These are phyloP conservation scores for Trisateles emortualis DNA, from an alignment of 2,888 invertebrate species.

Conservation along the genomic window DNA sequence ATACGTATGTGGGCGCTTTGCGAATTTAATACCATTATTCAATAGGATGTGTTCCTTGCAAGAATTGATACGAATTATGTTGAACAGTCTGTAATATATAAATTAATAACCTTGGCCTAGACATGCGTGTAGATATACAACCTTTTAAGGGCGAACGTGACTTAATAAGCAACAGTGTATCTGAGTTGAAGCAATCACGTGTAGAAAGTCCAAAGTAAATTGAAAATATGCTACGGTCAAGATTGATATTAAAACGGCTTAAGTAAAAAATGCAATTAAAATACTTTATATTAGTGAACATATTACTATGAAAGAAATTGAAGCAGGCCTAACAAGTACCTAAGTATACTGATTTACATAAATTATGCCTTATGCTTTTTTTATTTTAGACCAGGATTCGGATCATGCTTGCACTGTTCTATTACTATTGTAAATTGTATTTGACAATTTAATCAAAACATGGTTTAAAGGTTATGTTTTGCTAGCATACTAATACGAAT, in stretches of 20 bases:
- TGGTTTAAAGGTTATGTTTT: no score
- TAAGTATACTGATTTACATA: no score
- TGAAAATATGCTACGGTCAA: background rate
- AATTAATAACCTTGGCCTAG: conserved; percentile 52
- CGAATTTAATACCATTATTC: conserved; percentile 43
- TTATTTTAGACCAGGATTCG: no score
- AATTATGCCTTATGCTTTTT: no score
- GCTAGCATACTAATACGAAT: background rate
- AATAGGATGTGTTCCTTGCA: conserved; percentile 35
- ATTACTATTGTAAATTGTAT: no score
- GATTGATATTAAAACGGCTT: background rate
- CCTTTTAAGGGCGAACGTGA: conserved; percentile 46
- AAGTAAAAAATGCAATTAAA: no score
- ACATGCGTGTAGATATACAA: conserved; percentile 28
- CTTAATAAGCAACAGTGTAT: conserved; percentile 30
- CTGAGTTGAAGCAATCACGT: conserved; percentile 31
- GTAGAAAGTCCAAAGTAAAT: background rate
- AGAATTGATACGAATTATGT: conserved; percentile 36
- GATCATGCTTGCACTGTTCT: no score
- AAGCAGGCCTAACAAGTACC: no score
- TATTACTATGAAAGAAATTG: no score
- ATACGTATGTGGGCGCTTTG: conserved; percentile 39
- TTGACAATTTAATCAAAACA: no score
- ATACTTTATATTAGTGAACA: no score
- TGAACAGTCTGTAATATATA: conserved; percentile 33